Evolutionary conservation across 2,888 invertebrate species (phyloP).

Genomic region (Tanypteryx hageni): DNA sequence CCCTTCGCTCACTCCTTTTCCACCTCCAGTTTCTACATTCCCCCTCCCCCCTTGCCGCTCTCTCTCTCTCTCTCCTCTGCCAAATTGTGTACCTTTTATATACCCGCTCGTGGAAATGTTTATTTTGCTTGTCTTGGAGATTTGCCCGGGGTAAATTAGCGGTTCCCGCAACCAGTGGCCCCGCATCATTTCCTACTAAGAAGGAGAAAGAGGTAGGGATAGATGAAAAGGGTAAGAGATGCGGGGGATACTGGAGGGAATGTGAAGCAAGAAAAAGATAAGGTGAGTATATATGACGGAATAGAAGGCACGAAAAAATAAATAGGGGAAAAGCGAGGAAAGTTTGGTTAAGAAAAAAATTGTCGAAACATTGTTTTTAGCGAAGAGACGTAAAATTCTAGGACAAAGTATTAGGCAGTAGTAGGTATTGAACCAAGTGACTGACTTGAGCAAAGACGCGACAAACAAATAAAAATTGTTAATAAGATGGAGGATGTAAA

Average conservation of each 20-base stretch:
- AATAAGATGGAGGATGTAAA: no score
- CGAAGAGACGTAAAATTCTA: not conserved
- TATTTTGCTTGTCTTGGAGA: conserved; percentile 49
- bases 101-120: not conserved
- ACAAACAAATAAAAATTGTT: no score
- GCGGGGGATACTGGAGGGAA: not conserved
- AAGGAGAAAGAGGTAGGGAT: not conserved
- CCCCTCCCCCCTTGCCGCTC: not conserved
- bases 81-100: conserved; percentile 28
- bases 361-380: not conserved
- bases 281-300: not conserved
- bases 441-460: no score
- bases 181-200: not conserved
- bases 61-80: not conserved
- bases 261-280: not conserved
- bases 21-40: not conserved
- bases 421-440: not conserved
- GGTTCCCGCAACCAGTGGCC: not conserved
- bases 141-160: conserved; percentile 37
- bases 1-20: not conserved
- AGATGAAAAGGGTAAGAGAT: not conserved
- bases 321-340: not conserved
- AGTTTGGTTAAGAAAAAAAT: not conserved
- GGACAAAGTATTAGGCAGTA: not conserved
- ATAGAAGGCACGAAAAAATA: not conserved